Evolutionary conservation across 2,797 vertebrate genomes (phyloP), one percentile per base, ranked within the genome.

Genomic region (Thalassophryne amazonica): DNA sequence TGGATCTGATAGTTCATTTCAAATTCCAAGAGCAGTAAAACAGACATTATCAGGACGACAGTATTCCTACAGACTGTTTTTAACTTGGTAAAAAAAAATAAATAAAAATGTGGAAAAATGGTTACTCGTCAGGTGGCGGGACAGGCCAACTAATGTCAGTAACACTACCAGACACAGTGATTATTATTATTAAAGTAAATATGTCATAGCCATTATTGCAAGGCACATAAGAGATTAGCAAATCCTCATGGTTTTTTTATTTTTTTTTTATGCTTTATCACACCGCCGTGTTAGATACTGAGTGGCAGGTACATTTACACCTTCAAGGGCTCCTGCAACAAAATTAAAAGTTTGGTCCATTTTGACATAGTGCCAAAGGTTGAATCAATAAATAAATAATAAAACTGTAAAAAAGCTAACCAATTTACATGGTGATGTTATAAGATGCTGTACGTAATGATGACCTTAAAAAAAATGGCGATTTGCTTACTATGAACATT

Each of bases 231-330:
- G 58, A 42, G 52, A 78, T 24, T n/a, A 48, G 25, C 50, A 48
- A 25, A 75, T 61, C 63, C 68, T 71, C 53, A 42, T 36, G 18
- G 48, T 56, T 72, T 31, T 11, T 23, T 75, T 83, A 87, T 84
- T 84, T 83, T 56, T 72, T 31, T 11, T 23, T 75, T 83, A 87
- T 84, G 84, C 83, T 84, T 85, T 86, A 69, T 86, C 47, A 53
- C 69, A 62, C 63, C 41, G 56, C 45, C 58, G 56, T 49, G 38
- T 55, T 35, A 52, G 8, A 49, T 19, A 61, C 2, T 47, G 35
- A 49, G 22, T 32, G 25, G 22, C 35, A 40, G 29, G 38, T 21
- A 58, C 69, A 33, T 55, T 43, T 21, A 78, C 51, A 71, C 25
- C 25, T 22, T 52, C 6, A 36, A 15, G 53, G 55, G 33, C 10